Conservation (phyloP, 2,888 invertebrate species). For the Andrena fulva region DNA sequence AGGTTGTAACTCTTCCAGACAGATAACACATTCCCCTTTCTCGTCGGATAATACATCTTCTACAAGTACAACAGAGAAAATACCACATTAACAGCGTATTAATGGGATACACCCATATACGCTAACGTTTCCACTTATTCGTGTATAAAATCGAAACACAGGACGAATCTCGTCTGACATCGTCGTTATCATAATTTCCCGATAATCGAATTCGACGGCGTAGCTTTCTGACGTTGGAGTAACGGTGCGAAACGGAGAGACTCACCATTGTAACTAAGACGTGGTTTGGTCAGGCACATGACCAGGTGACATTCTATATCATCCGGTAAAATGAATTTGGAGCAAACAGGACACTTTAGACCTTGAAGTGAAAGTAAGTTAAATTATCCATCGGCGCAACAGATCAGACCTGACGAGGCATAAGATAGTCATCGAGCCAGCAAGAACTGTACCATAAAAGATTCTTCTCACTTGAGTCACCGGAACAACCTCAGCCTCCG, state of each 20-base stretch:
- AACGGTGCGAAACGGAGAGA: not conserved
- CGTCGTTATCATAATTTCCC: too few relatives aligned
- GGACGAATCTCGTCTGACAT: too few relatives aligned
- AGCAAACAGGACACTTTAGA: conserved; percentile 99
- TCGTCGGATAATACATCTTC: conserved; percentile 98
- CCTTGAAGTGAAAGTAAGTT: conserved; percentile 89
- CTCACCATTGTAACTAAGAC: conserved; percentile 99
- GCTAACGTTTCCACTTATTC: too few relatives aligned
- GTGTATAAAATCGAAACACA: too few relatives aligned
- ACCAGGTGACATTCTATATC: conserved; percentile 99
- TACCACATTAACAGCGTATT: not conserved
- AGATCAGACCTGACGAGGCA: not conserved
- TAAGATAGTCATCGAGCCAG: conserved; percentile 13
- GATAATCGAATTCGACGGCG: too few relatives aligned
- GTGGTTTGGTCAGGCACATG: conserved; percentile 99
- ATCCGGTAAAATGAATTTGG: conserved; percentile 98
- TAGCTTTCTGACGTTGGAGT: too few relatives aligned
- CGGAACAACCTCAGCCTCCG: conserved; percentile 82
- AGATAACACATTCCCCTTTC: conserved; percentile 99
- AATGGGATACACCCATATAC: too few relatives aligned
- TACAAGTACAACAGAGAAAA: conserved; percentile 80
- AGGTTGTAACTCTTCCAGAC: conserved; percentile 97
- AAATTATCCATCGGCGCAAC: conserved; percentile 12
- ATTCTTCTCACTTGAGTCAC: conserved; percentile 81
- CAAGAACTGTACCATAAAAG: conserved; percentile 79